phyloP scores from a whole-genome alignment of 2,888 invertebrate genomes.

The Dicranocentrus wangi region DNA sequence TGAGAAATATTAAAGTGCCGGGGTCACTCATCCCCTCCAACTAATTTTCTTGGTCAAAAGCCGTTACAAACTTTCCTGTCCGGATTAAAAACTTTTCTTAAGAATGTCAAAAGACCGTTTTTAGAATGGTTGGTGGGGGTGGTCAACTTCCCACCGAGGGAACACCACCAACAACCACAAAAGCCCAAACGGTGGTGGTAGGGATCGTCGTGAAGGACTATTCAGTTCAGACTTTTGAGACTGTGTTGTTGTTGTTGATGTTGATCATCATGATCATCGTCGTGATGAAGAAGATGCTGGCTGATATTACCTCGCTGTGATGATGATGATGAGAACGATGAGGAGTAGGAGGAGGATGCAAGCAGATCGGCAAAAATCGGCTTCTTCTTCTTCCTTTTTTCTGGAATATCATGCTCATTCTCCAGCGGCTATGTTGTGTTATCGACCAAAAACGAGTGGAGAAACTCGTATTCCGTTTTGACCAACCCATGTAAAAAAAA shows the following conservation, averaged over 20 bases:
- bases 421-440: slow-evolving; percentile 3
- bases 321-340: slow-evolving; percentile 54
- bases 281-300: slow-evolving; percentile 8
- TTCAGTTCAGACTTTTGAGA: background rate
- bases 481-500: slow-evolving; percentile 12
- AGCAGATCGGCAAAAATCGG: slow-evolving; percentile 52
- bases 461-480: slow-evolving; percentile 12
- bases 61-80: no score
- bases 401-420: slow-evolving; percentile 47
- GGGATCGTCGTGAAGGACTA: no score
- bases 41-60: no score
- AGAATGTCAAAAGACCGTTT: background rate
- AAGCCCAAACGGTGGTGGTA: no score
- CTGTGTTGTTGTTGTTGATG: slow-evolving; percentile 27
- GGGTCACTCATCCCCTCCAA: background rate
- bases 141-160: background rate
- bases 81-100: background rate
- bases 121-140: background rate
- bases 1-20: background rate
- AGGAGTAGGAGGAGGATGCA: slow-evolving; percentile 50
- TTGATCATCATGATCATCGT: slow-evolving; percentile 36
- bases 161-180: no score
- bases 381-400: slow-evolving; percentile 34
- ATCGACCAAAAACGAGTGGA: slow-evolving; percentile 54
- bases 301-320: no score